Evolutionary conservation across 1,140 invertebrate species (phyloP).

Genomic region (Pissodes strobi): DNA sequence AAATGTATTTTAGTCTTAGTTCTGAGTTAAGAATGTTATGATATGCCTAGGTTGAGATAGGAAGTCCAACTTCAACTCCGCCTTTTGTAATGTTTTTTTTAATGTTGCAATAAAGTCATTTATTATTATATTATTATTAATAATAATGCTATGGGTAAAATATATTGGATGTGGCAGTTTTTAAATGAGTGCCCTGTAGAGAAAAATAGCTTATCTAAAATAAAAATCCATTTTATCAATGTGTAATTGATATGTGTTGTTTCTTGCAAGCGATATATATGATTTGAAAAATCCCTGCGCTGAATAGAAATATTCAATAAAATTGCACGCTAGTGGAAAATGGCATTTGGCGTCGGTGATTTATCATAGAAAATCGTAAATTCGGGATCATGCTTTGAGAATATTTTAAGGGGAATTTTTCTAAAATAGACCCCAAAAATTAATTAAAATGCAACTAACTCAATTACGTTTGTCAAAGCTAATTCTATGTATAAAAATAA

Average conservation of each 20-base stretch:
- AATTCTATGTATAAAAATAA: neutral
- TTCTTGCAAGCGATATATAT: neutral
- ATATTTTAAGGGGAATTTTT: neutral
- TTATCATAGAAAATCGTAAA: neutral
- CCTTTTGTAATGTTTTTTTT: too few relatives aligned
- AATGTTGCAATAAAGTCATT: too few relatives aligned
- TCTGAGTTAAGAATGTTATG: too few relatives aligned
- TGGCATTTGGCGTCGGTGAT: neutral
- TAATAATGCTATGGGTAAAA: too few relatives aligned
- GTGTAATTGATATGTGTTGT: neutral
- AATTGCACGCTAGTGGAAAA: neutral
- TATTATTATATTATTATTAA: too few relatives aligned
- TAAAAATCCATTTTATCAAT: neutral
- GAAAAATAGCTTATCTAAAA: too few relatives aligned
- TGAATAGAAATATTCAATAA: slow-evolving; percentile 6
- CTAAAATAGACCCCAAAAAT: neutral
- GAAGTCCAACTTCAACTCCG: too few relatives aligned
- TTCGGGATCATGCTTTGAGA: neutral
- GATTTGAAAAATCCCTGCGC: neutral
- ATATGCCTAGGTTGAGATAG: too few relatives aligned
- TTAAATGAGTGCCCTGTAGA: too few relatives aligned
- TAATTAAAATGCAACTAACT: neutral
- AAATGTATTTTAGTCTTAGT: too few relatives aligned
- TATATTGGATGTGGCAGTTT: too few relatives aligned
- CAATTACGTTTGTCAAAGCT: too few relatives aligned